Base-by-base conservation (phyloP, 1,140 invertebrate genomes). In the Eulimnadia texana region DNA sequence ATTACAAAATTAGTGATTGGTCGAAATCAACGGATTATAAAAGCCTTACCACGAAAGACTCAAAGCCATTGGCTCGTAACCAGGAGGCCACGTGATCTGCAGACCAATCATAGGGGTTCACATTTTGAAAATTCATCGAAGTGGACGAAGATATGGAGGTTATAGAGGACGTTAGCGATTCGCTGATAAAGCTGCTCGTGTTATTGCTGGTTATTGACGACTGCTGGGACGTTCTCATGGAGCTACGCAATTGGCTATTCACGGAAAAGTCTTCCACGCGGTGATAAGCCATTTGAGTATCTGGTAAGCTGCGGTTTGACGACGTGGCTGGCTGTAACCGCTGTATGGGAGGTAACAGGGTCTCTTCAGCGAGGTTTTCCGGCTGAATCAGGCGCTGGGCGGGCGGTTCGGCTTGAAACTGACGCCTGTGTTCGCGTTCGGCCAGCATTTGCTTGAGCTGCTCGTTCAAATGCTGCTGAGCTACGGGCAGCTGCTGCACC, bases 361-460 rank as follows among this genome's bases (percentile, higher is more conserved):
- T 64, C 64, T 60, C 33, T 56, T 16, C 25, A 51, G 0, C 50
- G 58, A 28, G 59, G 47, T 20, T 25, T 54, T 2, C 28, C 60
- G n/a, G 61, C 53, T 20, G 53, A 49, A 55, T 58, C 20, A 9
- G 33, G 6, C 33, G 33, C 33, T 42, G 33, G 16, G 16, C 16
- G 49, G 24, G 25, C 16, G 51, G n/a, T 50, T 53, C 54, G 62
- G 50, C 63, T 59, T 50, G 24, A n/a, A 42, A 6, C 20, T 51
- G n/a, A 11, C 42, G 23, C 19, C 47, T 25, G 67, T 82, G 77
- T 71, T 87, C 84, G 64, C 85, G 77, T 69, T 87, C 85, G 50
- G 84, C 82, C 66, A 87, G 71, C 66, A 88, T 85, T 71, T 87
- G 85, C 75, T 88, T 88, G 61, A 90, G 75, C 69, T 90, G 87